Evolutionary conservation across 2,113 vertebrate genomes (phyloP).

Genomic region (Lasiurus cinereus): DNA sequence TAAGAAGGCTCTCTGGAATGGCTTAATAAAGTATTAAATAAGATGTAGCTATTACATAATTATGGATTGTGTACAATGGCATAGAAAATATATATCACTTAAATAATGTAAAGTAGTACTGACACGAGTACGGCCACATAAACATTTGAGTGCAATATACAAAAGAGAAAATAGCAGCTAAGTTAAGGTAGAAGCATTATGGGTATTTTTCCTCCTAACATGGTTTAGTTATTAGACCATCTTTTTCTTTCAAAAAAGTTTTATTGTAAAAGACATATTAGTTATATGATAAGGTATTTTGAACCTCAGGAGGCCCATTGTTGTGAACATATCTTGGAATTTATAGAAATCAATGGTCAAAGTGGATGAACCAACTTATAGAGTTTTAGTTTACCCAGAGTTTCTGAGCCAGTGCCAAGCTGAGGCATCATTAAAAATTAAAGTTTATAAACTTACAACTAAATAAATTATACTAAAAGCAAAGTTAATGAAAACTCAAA

Average conservation of each 20-base stretch:
- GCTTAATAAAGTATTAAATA: not conserved
- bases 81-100: not conserved
- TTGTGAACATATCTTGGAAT: not conserved
- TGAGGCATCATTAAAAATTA: constrained; percentile 25
- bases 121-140: not conserved
- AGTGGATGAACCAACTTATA: not conserved
- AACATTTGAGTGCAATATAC: not conserved
- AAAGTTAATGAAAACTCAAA: constrained; percentile 19
- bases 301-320: not conserved
- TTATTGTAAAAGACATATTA: not conserved
- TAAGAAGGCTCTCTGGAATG: not conserved
- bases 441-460: not conserved
- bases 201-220: not conserved
- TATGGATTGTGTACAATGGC: not conserved
- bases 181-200: not conserved
- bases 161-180: not conserved
- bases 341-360: not conserved
- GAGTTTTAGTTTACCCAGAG: not conserved
- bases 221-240: not conserved
- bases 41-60: not conserved
- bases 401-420: not conserved
- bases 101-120: not conserved
- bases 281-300: not conserved
- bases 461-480: not conserved
- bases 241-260: not conserved